Percentiles rank a stretch among this genome's conserved stretches.
phyloP scores from a whole-genome alignment of 30 jellyfish, hydroid and myxozoan genomes.

The Pseudorhiza aurosa region DNA sequence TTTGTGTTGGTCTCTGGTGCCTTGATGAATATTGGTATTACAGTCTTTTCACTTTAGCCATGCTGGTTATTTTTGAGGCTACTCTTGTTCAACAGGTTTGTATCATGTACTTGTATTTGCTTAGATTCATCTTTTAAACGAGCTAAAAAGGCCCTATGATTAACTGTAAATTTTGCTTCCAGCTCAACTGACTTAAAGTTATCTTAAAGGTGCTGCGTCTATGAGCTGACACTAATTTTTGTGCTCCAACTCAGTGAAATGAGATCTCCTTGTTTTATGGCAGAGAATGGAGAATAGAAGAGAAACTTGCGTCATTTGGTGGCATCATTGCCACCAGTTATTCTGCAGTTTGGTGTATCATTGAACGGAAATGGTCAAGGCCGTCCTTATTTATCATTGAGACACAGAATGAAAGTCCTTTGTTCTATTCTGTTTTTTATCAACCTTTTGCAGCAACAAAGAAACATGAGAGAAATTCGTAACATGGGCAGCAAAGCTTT shows the following conservation, averaged over 20 bases:
- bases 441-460: conserved; percentile 79
- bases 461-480: conserved; percentile 95
- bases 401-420: too few species aligned
- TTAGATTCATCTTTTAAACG: not conserved
- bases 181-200: too few species aligned
- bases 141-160: too few species aligned
- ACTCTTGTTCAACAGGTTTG: conserved; percentile 98
- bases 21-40: conserved; percentile 98
- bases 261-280: too few species aligned
- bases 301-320: not conserved
- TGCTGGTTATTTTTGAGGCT: conserved; percentile 97
- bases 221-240: too few species aligned
- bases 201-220: too few species aligned
- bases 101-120: not conserved
- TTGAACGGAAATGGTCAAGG: too few species aligned
- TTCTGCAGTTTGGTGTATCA: not conserved
- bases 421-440: not conserved
- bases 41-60: conserved; percentile 85
- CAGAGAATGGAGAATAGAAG: too few species aligned
- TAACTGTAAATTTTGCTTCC: too few species aligned
- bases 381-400: too few species aligned
- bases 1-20: conserved; percentile 99
- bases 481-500: conserved; percentile 97
- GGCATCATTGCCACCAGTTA: not conserved
- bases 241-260: too few species aligned